phyloP scores from a whole-genome alignment of 1,140 invertebrate genomes.

The Drosophila arizonae region DNA sequence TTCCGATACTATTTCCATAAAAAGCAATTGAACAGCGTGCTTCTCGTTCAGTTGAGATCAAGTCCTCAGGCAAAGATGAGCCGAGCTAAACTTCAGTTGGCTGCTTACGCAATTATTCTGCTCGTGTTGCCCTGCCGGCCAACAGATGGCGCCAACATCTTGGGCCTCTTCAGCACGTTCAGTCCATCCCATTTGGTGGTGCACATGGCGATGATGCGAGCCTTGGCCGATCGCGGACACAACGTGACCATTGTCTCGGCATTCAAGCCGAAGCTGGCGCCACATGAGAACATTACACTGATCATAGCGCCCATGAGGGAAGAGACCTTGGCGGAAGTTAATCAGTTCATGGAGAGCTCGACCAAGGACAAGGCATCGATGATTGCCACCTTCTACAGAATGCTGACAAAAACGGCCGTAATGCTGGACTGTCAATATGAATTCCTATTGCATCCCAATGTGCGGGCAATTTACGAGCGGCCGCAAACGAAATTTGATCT shows the following conservation, averaged over 20 bases:
- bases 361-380: conserved; percentile 24
- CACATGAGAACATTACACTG: conserved; percentile 47
- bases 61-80: not conserved
- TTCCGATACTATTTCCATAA: no score
- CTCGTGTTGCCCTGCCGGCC: not conserved
- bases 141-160: conserved; percentile 43
- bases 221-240: conserved; percentile 54
- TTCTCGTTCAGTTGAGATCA: conserved; percentile 1
- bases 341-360: conserved; percentile 17
- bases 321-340: not conserved
- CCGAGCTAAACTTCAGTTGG: not conserved
- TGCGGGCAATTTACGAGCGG: conserved; percentile 35
- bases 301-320: conserved; percentile 29
- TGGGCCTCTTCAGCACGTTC: conserved; percentile 49
- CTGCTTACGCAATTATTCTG: not conserved
- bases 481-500: conserved; percentile 49
- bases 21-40: no score
- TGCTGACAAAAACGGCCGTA: not conserved
- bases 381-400: not conserved
- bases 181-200: conserved; percentile 62
- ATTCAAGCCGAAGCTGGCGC: conserved; percentile 25
- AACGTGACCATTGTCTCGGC: conserved; percentile 57
- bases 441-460: conserved; percentile 30
- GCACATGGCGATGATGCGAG: conserved; percentile 48
- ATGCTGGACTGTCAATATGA: conserved; percentile 41